Evolutionary conservation across 2,113 vertebrate genomes (phyloP).

Genomic region (Syngnathus floridae): DNA sequence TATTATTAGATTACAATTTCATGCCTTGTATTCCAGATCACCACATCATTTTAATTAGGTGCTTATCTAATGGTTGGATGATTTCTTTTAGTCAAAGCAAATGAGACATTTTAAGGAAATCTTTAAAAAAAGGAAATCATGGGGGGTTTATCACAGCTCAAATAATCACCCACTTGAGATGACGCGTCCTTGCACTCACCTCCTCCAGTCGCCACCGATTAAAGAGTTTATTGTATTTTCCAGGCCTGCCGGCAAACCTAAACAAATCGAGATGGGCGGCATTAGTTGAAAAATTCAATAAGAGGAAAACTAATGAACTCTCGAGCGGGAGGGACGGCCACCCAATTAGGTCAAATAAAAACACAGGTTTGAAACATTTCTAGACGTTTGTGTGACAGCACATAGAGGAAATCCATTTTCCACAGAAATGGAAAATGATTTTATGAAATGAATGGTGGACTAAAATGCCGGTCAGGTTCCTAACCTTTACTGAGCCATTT

Average conservation of each 20-base stretch:
- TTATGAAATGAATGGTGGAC: no score
- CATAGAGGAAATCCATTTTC: not conserved
- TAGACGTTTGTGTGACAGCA: not conserved
- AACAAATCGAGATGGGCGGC: constrained; percentile 39
- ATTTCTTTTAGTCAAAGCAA: constrained; percentile 11
- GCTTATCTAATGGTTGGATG: constrained; percentile 18
- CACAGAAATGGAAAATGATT: not conserved
- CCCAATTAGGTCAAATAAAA: constrained; percentile 7
- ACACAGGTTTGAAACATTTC: not conserved
- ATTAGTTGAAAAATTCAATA: constrained; percentile 49
- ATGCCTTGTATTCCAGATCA: constrained; percentile 10
- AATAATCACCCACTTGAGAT: constrained; percentile 29
- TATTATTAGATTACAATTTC: constrained; percentile 27
- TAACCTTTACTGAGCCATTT: no score
- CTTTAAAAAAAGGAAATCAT: constrained; percentile 14
- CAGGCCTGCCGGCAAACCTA: constrained; percentile 95
- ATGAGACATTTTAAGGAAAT: constrained; percentile 24
- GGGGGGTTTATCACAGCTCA: constrained; percentile 12
- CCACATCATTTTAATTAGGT: not conserved
- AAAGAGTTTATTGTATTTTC: constrained; percentile 97
- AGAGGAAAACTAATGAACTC: constrained; percentile 27
- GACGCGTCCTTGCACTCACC: constrained; percentile 70
- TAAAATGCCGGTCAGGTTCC: no score
- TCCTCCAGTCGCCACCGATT: constrained; percentile 96
- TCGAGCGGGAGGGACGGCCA: not conserved